Evolutionary conservation across 2,113 vertebrate genomes (phyloP).

Genomic region (Pollimyrus isidori): DNA sequence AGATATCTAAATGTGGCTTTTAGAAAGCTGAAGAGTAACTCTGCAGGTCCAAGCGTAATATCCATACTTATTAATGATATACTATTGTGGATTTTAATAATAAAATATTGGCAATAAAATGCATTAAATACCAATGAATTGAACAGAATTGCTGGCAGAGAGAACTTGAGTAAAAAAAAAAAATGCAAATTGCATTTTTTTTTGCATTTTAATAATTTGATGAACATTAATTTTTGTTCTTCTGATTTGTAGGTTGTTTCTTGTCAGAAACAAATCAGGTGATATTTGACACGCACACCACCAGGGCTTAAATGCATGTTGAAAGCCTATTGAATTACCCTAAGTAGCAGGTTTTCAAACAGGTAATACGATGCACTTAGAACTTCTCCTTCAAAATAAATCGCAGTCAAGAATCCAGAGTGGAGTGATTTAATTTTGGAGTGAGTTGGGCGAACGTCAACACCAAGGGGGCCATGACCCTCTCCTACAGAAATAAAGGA

Average conservation of each 20-base stretch:
- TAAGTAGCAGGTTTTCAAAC: conserved; percentile 27
- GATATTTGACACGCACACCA: conserved; percentile 24
- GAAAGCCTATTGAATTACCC: conserved; percentile 37
- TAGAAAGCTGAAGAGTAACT: not conserved
- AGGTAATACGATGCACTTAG: conserved; percentile 34
- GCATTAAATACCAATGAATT: conserved; percentile 25
- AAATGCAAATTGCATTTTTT: conserved; percentile 17
- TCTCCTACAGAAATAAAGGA: conserved; percentile 28
- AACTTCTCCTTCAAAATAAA: conserved; percentile 34
- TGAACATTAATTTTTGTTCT: conserved; percentile 12
- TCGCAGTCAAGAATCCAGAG: conserved; percentile 27
- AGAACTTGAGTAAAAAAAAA: conserved; percentile 15
- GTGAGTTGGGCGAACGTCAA: conserved; percentile 16
- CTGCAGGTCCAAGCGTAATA: not conserved
- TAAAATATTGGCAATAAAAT: conserved; percentile 18
- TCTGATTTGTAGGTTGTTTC: conserved; percentile 17
- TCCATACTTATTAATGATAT: not conserved
- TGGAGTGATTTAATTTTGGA: conserved; percentile 35
- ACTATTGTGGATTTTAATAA: conserved; percentile 13
- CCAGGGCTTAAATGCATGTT: conserved; percentile 26
- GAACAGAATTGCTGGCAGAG: not conserved
- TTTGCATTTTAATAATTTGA: conserved; percentile 23
- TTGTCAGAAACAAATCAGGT: conserved; percentile 13
- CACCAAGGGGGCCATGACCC: conserved; percentile 26
- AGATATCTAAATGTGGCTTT: not conserved